phyloP scores from a whole-genome alignment of 92 coral and sea anemone genomes.

The Porites cylindrica region DNA sequence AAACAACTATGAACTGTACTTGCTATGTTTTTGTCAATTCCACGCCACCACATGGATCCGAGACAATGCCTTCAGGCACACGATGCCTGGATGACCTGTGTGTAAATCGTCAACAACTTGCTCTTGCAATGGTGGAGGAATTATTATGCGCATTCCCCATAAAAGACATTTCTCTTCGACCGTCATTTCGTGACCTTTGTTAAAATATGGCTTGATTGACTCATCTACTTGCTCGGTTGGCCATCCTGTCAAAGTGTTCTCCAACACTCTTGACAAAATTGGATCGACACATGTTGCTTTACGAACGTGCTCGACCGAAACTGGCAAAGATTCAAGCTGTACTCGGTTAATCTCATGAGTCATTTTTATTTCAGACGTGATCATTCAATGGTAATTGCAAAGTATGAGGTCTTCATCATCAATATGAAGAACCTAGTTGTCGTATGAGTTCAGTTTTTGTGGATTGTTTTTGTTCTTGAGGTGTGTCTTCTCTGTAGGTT shows the following conservation, averaged over 20 bases:
- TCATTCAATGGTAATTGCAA: neutral
- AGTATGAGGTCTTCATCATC: conserved; percentile 8
- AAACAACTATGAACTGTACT: conserved; percentile 14
- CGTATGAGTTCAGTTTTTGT: neutral
- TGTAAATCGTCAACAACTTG: conserved; percentile 50
- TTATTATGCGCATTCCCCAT: conserved; percentile 30
- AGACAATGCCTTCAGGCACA: conserved; percentile 49
- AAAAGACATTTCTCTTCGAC: conserved; percentile 33
- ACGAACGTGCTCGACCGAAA: conserved; percentile 22
- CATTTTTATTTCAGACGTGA: conserved; percentile 21
- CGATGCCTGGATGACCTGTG: conserved; percentile 49
- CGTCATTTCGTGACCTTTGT: conserved; percentile 33
- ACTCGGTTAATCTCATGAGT: neutral
- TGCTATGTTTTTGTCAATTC: conserved; percentile 16
- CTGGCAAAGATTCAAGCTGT: neutral
- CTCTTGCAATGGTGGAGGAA: conserved; percentile 10
- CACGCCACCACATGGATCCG: conserved; percentile 65
- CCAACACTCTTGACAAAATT: conserved; percentile 26
- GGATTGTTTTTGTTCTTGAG: conserved; percentile 6
- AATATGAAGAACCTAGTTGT: conserved; percentile 20
- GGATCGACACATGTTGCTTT: conserved; percentile 18
- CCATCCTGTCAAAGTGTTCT: conserved; percentile 19
- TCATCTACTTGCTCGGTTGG: conserved; percentile 3
- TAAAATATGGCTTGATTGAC: conserved; percentile 29
- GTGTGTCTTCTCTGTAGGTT: neutral